These are phyloP conservation scores for Notiomystis cincta DNA, from an alignment of 2,113 vertebrate genomes.

Conservation along the genomic window DNA sequence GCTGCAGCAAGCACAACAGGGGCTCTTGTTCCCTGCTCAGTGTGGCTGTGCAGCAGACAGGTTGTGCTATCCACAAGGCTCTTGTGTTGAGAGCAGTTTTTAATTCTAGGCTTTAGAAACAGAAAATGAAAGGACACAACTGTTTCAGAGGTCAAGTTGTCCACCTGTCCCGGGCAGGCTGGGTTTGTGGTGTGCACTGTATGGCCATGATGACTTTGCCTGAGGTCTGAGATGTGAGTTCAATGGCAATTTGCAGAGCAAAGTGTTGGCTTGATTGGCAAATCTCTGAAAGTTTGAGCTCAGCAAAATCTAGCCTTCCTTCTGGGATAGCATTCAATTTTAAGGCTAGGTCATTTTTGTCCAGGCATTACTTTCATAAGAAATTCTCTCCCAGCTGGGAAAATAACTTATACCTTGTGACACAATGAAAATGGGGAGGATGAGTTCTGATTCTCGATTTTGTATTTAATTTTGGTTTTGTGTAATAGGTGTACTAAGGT, in stretches of 20 bases:
- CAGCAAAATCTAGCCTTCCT: not conserved
- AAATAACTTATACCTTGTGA: not conserved
- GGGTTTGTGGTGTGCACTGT: not conserved
- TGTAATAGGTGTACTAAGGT: not conserved
- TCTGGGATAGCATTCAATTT: not conserved
- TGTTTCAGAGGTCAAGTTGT: not conserved
- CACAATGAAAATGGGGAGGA: not conserved
- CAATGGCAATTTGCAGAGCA: not conserved
- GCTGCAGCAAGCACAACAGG: not conserved
- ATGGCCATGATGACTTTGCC: not conserved
- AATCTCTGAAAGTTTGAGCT: not conserved
- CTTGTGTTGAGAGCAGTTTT: not conserved
- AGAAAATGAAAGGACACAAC: conserved; percentile 3
- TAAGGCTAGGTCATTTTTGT: not conserved
- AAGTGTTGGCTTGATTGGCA: not conserved
- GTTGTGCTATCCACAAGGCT: not conserved
- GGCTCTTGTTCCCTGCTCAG: not conserved
- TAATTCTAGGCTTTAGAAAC: conserved; percentile 23
- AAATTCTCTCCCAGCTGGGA: not conserved
- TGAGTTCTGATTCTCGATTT: not conserved
- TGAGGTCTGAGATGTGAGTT: not conserved
- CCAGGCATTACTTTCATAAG: not conserved
- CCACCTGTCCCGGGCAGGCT: not conserved
- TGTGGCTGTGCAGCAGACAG: not conserved
- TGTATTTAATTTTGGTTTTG: not conserved